A percentile compares a stretch with the other conserved stretches of the same genome.
Conservation (phyloP, 2,797 vertebrate species). For the Oryzias sinensis region DNA sequence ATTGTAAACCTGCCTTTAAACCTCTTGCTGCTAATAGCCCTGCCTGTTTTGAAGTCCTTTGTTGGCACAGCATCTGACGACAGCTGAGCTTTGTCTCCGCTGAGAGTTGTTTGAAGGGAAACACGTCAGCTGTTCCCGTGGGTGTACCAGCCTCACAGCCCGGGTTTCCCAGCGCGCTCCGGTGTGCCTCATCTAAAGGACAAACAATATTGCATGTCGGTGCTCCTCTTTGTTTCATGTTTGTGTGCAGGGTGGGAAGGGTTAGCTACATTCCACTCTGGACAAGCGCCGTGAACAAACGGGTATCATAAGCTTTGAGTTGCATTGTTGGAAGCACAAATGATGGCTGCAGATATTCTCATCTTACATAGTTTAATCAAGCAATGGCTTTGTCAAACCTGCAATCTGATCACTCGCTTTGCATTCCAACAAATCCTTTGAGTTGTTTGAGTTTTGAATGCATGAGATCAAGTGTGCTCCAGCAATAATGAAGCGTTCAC, state of each 20-base stretch:
- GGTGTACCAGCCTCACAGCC: constrained; percentile 15
- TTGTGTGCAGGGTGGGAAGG: constrained; percentile 1
- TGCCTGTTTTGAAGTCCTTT: constrained; percentile 32
- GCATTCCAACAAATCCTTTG: not conserved
- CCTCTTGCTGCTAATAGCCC: constrained; percentile 5
- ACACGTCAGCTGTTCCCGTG: constrained; percentile 61
- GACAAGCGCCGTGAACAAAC: constrained; percentile 46
- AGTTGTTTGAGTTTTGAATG: not conserved
- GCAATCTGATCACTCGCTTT: constrained; percentile 13
- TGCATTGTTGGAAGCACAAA: constrained; percentile 24
- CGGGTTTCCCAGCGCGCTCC: constrained; percentile 7
- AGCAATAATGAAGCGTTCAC: too few species aligned
- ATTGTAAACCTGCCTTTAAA: constrained; percentile 16
- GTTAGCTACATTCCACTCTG: constrained; percentile 43
- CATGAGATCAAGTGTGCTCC: too few species aligned
- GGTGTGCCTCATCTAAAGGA: constrained; percentile 24
- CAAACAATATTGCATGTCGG: constrained; percentile 1
- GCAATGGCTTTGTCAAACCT: constrained; percentile 2
- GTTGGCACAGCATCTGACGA: constrained; percentile 22
- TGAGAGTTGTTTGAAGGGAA: constrained; percentile 61
- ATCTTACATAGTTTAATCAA: constrained; percentile 10
- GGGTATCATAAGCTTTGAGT: constrained; percentile 37
- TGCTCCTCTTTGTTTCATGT: constrained; percentile 2
- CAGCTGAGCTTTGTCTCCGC: constrained; percentile 45
- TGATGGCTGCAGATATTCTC: constrained; percentile 26